Evolutionary conservation across 2,113 vertebrate species (phyloP).

Genomic region (Myiozetetes cayanensis): DNA sequence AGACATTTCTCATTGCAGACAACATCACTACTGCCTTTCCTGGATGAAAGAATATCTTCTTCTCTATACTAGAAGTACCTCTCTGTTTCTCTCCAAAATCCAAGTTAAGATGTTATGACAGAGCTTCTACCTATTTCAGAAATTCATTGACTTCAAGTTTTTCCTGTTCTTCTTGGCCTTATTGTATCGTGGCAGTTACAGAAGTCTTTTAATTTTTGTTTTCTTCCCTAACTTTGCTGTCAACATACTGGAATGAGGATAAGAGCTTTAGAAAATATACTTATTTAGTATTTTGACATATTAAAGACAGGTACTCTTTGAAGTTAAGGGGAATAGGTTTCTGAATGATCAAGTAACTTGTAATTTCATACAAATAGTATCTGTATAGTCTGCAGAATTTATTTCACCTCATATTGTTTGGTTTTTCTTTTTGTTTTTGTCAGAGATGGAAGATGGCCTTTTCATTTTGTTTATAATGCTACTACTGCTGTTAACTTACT

Average conservation of each 20-base stretch:
- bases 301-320: neutral
- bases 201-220: neutral
- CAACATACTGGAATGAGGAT: neutral
- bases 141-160: neutral
- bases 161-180: neutral
- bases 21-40: neutral
- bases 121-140: neutral
- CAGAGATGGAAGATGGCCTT: neutral
- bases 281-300: neutral
- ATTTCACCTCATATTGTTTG: neutral
- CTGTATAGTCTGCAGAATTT: neutral
- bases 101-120: neutral
- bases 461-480: neutral
- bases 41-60: neutral
- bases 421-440: neutral
- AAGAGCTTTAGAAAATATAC: neutral
- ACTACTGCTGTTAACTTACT: neutral
- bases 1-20: neutral
- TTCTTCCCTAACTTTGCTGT: neutral
- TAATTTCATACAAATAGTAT: neutral
- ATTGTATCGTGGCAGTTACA: neutral
- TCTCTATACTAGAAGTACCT: neutral
- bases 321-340: neutral
- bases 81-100: neutral
- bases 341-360: neutral